A percentile compares a stretch with the other conserved stretches of the same genome.
Conservation (phyloP, 2,797 vertebrate species). For the Sebastes paucispinis region DNA sequence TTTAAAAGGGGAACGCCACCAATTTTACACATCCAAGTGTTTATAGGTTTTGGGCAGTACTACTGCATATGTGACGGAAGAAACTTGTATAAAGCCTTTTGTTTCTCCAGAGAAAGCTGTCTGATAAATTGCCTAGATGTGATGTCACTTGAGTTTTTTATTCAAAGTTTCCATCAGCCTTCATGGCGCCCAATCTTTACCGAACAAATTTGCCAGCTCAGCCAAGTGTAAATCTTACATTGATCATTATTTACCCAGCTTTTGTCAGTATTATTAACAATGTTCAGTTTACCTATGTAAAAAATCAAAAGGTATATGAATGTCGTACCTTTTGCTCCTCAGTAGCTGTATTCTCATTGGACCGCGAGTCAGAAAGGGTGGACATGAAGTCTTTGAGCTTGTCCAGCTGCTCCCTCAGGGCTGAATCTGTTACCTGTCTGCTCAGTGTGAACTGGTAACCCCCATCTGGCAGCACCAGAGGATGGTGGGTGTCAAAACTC, state of each 20-base stretch:
- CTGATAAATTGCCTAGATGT: background rate
- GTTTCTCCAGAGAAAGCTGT: background rate
- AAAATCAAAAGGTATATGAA: background rate
- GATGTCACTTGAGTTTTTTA: background rate
- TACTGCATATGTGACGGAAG: background rate
- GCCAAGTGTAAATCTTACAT: background rate
- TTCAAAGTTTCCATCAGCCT: background rate
- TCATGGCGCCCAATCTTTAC: background rate
- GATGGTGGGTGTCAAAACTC: conserved; percentile 84
- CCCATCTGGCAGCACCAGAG: conserved; percentile 77
- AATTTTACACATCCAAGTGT: background rate
- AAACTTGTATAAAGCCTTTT: background rate
- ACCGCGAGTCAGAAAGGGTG: conserved; percentile 7
- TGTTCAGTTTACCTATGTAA: background rate
- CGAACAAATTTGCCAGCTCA: background rate
- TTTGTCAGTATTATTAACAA: background rate
- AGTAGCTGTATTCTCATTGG: background rate
- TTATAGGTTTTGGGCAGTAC: background rate
- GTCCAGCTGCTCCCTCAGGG: conserved; percentile 67
- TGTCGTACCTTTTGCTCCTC: conserved; percentile 61
- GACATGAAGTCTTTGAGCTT: conserved; percentile 62
- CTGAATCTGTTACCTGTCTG: conserved; percentile 48
- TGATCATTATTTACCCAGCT: background rate
- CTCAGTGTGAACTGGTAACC: conserved; percentile 76
- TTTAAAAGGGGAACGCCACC: background rate